These are phyloP conservation scores for Ctenodactylus gundi DNA, from an alignment of 2,113 vertebrate species.

Conservation along the genomic window DNA sequence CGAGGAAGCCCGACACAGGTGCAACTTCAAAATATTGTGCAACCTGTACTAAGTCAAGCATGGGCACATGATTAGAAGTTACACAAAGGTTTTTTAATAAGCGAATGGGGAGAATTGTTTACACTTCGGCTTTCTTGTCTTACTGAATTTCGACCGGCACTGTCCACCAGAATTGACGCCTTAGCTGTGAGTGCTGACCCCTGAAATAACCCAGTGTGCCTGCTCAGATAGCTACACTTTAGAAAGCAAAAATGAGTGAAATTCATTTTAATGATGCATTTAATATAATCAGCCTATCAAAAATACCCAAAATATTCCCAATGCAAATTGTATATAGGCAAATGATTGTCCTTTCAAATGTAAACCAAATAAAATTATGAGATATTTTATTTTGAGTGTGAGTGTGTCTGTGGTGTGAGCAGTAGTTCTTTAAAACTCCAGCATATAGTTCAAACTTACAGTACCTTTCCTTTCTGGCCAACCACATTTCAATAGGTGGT, in stretches of 20 bases:
- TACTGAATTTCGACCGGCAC: background rate
- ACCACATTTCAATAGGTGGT: background rate
- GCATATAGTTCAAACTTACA: background rate
- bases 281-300: background rate
- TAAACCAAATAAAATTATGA: background rate
- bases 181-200: background rate
- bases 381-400: background rate
- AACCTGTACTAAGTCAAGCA: background rate
- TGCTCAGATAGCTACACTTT: background rate
- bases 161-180: background rate
- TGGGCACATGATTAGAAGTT: background rate
- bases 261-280: background rate
- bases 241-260: background rate
- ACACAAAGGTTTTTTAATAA: background rate
- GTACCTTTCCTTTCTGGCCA: background rate
- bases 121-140: background rate
- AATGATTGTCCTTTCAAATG: conserved; percentile 14
- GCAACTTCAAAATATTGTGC: background rate
- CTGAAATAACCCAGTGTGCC: background rate
- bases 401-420: no score
- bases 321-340: background rate
- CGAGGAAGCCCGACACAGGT: background rate
- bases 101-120: background rate
- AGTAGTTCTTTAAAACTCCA: background rate
- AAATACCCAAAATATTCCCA: background rate